A percentile compares a stretch with the other conserved stretches of the same genome.
These are phyloP conservation scores for Noctua pronuba DNA, from an alignment of 2,888 invertebrate species.

Conservation along the genomic window DNA sequence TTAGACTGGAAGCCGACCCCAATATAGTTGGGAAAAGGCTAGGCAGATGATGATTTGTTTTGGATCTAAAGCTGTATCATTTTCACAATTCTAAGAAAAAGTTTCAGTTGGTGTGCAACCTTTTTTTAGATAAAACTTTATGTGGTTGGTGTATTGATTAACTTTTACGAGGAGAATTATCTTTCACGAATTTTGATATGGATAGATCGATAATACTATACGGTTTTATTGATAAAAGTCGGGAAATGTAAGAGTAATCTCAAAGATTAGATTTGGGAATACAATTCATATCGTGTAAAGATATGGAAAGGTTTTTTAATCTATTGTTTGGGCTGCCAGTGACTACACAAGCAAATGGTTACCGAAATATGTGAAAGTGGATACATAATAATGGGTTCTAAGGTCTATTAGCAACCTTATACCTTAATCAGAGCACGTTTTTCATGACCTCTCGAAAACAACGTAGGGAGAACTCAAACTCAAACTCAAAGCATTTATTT, in stretches of 20 bases:
- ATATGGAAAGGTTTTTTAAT: not conserved
- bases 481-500: no score
- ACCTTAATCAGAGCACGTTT: not conserved
- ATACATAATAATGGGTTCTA: not conserved
- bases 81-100: not conserved
- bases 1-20: no score
- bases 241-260: not conserved
- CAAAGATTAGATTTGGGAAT: not conserved
- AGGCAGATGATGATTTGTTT: no score
- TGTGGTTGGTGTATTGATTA: not conserved
- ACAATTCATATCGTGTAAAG: not conserved
- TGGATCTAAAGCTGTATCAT: not conserved
- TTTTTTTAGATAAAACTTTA: not conserved
- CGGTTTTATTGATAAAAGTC: not conserved
- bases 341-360: not conserved
- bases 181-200: not conserved
- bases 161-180: not conserved
- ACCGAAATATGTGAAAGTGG: not conserved
- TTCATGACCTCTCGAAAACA: not conserved
- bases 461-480: not conserved
- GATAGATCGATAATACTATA: not conserved
- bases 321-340: not conserved
- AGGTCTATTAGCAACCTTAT: no score
- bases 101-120: not conserved
- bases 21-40: no score